Percentiles rank a stretch among this genome's conserved stretches.
Conservation (phyloP, 2,113 vertebrate species). For the Nycticebus coucang region DNA sequence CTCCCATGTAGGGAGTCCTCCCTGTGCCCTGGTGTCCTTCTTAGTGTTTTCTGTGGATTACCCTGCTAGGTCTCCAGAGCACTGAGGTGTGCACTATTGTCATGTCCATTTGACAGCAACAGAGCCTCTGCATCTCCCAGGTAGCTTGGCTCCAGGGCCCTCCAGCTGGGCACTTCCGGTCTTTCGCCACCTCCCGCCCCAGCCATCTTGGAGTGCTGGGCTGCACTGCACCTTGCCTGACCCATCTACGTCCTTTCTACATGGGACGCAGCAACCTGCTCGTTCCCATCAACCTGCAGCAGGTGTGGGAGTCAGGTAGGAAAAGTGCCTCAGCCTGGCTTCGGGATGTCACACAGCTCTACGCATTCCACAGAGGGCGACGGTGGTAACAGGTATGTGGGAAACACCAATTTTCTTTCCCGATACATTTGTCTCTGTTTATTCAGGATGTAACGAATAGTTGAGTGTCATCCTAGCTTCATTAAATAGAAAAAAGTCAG, state of each 20-base stretch:
- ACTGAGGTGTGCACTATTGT: rapidly evolving
- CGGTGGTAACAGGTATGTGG: background rate
- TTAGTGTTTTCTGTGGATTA: rapidly evolving
- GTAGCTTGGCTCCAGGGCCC: background rate
- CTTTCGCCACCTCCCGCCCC: no score
- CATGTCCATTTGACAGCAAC: background rate
- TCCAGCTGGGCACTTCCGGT: rapidly evolving
- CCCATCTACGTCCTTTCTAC: background rate
- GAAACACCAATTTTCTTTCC: background rate
- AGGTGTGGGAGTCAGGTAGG: background rate
- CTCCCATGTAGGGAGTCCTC: background rate
- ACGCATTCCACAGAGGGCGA: background rate
- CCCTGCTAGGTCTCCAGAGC: background rate
- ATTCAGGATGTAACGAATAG: background rate
- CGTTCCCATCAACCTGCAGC: background rate
- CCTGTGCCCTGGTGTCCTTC: rapidly evolving
- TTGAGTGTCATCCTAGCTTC: background rate
- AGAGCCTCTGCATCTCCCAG: background rate
- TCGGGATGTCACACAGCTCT: background rate
- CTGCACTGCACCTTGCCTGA: background rate
- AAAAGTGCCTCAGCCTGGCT: background rate
- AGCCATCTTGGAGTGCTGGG: background rate
- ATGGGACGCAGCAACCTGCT: background rate
- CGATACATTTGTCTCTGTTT: background rate
- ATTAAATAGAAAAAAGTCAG: background rate